Percentiles rank a stretch among this genome's conserved stretches.
phyloP scores from a whole-genome alignment of 1,140 invertebrate species.

The Diuraphis noxia region DNA sequence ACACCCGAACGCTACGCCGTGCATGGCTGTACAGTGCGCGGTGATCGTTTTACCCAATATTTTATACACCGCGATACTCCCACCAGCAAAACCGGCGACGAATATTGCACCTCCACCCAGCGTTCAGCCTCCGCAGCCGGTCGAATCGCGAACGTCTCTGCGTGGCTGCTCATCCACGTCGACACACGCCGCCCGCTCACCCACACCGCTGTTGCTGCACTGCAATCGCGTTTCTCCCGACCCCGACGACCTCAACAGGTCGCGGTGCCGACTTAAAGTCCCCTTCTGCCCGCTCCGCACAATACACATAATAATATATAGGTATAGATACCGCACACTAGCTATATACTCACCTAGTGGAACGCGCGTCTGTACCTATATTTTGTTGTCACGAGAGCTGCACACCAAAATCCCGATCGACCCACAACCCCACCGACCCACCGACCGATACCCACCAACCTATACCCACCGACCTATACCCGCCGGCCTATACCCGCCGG shows the following conservation, averaged over 20 bases:
- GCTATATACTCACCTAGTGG: neutral
- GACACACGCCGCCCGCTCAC: neutral
- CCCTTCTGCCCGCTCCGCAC: no score
- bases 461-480: no score
- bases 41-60: neutral
- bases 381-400: neutral
- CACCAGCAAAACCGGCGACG: neutral
- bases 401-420: no score
- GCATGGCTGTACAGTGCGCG: constrained; percentile 31
- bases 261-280: neutral
- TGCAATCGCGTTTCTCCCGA: neutral
- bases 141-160: neutral
- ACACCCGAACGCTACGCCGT: neutral
- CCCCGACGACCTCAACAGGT: neutral
- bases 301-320: neutral
- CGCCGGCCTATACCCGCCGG: no score
- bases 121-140: neutral
- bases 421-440: neutral
- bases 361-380: neutral
- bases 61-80: neutral
- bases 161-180: neutral
- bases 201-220: neutral
- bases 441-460: neutral
- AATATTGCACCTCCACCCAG: neutral
- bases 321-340: neutral